Evolutionary conservation across 2,113 vertebrate species (phyloP).

Genomic region (Peromyscus polionotus): DNA sequence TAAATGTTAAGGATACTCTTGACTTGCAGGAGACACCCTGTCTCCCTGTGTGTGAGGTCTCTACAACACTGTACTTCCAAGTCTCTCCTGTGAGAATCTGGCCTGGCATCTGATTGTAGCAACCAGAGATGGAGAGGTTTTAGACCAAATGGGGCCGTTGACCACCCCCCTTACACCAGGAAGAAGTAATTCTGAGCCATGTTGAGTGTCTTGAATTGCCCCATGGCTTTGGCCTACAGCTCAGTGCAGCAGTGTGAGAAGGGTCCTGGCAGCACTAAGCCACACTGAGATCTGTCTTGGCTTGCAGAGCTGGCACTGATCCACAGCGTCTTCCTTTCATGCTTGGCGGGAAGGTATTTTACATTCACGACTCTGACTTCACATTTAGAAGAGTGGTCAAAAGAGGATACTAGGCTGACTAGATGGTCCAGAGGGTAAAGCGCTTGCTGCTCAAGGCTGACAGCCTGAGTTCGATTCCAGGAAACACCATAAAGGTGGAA

Average conservation of each 20-base stretch:
- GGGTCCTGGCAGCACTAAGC: not conserved
- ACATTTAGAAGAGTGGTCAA: conserved; percentile 1
- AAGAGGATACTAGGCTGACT: not conserved
- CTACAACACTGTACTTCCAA: not conserved
- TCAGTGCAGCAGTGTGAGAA: not conserved
- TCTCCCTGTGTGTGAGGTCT: not conserved
- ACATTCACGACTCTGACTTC: not conserved
- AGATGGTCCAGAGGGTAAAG: not conserved
- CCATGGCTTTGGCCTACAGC: not conserved
- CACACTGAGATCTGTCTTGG: not conserved
- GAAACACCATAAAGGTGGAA: not conserved
- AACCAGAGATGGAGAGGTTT: not conserved
- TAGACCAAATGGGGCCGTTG: not conserved
- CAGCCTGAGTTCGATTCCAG: not conserved
- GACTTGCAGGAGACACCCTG: not conserved
- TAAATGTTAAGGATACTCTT: not conserved
- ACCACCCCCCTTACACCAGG: not conserved
- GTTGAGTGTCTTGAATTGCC: not conserved
- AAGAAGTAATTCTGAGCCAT: not conserved
- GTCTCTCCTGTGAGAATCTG: not conserved
- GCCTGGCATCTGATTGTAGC: not conserved
- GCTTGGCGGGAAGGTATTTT: conserved; percentile 23
- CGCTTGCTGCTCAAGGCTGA: not conserved
- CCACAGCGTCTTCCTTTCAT: not conserved
- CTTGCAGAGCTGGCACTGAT: not conserved